These are phyloP conservation scores for Accipiter cooperii DNA, from an alignment of 2,113 vertebrate genomes.

Conservation along the genomic window DNA sequence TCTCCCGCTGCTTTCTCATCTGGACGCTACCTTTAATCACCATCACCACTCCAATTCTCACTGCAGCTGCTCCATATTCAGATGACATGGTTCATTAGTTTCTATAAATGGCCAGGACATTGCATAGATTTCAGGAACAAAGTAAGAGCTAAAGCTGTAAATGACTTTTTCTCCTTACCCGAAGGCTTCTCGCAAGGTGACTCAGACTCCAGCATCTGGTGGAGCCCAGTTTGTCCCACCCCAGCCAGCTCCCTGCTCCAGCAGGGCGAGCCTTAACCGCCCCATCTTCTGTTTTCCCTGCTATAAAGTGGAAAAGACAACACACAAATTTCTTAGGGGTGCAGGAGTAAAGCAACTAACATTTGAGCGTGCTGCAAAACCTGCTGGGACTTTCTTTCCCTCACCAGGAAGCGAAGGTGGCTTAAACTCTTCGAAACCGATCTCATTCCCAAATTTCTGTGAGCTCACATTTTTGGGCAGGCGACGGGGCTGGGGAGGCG, in stretches of 20 bases:
- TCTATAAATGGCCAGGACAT: not conserved
- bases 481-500: rapidly evolving
- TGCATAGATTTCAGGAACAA: not conserved
- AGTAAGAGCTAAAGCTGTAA: not conserved
- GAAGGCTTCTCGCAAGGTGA: not conserved
- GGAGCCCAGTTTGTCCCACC: not conserved
- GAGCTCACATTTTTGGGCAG: not conserved
- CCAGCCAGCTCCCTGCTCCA: not conserved
- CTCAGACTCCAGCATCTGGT: not conserved
- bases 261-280: rapidly evolving
- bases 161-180: not conserved
- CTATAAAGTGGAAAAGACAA: not conserved
- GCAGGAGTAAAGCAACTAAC: not conserved
- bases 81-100: not conserved
- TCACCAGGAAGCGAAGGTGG: not conserved
- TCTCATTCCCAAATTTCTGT: not conserved
- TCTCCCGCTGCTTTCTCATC: not conserved
- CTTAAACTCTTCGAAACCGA: not conserved
- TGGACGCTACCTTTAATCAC: not conserved
- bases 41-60: not conserved
- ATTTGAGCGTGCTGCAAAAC: not conserved
- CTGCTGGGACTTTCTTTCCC: not conserved
- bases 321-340: not conserved
- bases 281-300: not conserved
- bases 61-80: not conserved